Evolutionary conservation across 2,888 invertebrate species (phyloP).

Genomic region (Listrodromus nycthemerus): DNA sequence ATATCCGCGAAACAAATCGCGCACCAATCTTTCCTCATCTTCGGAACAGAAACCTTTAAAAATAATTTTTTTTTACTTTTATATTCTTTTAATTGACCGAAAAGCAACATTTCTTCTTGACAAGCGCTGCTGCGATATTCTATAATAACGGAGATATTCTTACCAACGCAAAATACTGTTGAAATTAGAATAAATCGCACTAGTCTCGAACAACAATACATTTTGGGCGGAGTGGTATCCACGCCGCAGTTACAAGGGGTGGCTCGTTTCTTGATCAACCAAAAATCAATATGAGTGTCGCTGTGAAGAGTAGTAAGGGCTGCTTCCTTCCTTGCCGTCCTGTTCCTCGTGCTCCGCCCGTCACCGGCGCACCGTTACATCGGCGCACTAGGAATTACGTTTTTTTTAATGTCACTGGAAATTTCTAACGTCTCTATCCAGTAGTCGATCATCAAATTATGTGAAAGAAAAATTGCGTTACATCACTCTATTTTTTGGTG

Average conservation of each 20-base stretch:
- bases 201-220: slow-evolving; percentile 79
- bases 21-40: slow-evolving; percentile 97
- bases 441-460: not conserved
- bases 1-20: slow-evolving; percentile 98
- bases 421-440: not conserved
- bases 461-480: not conserved
- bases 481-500: too few relatives aligned
- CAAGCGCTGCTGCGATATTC: not conserved
- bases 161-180: slow-evolving; percentile 80
- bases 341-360: slow-evolving; percentile 20
- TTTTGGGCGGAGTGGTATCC: slow-evolving; percentile 74
- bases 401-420: not conserved
- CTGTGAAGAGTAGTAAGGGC: slow-evolving; percentile 72
- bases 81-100: not conserved
- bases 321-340: slow-evolving; percentile 74
- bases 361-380: not conserved
- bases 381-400: slow-evolving; percentile 3
- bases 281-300: slow-evolving; percentile 79
- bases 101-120: not conserved
- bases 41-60: slow-evolving; percentile 91
- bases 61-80: slow-evolving; percentile 15
- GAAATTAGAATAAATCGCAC: slow-evolving; percentile 79
- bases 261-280: slow-evolving; percentile 65
- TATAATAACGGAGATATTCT: slow-evolving; percentile 53
- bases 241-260: slow-evolving; percentile 65